These are phyloP conservation scores for Phacellophora camtschatica DNA, from an alignment of 30 jellyfish, hydroid and myxozoan genomes.

Conservation along the genomic window DNA sequence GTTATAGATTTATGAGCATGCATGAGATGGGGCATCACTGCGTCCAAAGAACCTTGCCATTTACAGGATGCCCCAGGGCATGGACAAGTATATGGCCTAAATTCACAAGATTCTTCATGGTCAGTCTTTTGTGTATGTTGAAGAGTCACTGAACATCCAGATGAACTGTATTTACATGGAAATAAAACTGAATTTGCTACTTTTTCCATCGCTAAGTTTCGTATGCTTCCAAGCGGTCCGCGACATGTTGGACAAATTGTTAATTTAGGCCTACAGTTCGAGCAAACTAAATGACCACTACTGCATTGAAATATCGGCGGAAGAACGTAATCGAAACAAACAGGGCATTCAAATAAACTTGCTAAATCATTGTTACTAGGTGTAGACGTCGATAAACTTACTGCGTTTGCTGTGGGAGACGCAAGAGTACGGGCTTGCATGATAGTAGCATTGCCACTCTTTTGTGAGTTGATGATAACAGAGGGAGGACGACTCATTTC, in stretches of 20 bases:
- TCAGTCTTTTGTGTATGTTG: constrained; percentile 90
- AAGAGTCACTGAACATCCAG: constrained; percentile 88
- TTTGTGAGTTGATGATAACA: constrained; percentile 65
- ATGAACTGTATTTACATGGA: constrained; percentile 88
- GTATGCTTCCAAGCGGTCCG: constrained; percentile 98
- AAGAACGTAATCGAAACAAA: constrained; percentile 91
- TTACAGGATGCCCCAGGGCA: constrained; percentile 99
- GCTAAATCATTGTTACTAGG: constrained; percentile 94
- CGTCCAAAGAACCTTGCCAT: constrained; percentile 97
- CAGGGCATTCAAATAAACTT: constrained; percentile 98
- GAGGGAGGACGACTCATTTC: constrained; percentile 81
- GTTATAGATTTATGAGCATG: constrained; percentile 97
- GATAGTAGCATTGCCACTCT: constrained; percentile 85
- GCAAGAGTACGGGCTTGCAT: constrained; percentile 69
- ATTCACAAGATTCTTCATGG: constrained; percentile 96
- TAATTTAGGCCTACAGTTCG: constrained; percentile 95
- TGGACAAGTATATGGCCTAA: constrained; percentile 98
- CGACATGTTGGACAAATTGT: constrained; percentile 99
- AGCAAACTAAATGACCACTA: constrained; percentile 97
- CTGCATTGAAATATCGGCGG: constrained; percentile 99
- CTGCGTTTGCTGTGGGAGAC: constrained; percentile 54
- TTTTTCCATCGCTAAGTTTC: constrained; percentile 98
- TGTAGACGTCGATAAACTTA: constrained; percentile 57
- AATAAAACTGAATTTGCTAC: constrained; percentile 91
- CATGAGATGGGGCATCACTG: constrained; percentile 97